Conservation (phyloP, 2,888 invertebrate genomes). For the Hipparchia sbordonii region DNA sequence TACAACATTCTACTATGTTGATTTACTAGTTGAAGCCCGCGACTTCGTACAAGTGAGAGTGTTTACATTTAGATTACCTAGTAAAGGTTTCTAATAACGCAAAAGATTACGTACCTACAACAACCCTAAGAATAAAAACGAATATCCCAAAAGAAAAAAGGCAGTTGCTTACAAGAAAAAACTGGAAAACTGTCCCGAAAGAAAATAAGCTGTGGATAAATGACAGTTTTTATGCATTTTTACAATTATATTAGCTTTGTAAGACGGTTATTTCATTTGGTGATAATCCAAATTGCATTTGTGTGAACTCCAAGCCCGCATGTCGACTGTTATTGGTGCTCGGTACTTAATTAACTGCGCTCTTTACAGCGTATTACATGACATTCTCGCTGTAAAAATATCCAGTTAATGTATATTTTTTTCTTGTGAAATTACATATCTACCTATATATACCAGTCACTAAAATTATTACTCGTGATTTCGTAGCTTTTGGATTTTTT, state of each 20-base stretch:
- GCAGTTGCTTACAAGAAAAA: not conserved
- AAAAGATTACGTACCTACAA: no score
- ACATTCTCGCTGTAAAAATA: not conserved
- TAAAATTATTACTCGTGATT: no score
- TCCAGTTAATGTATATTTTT: not conserved
- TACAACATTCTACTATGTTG: no score
- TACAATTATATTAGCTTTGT: slow-evolving; percentile 12
- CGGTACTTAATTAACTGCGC: not conserved
- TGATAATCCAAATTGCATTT: slow-evolving; percentile 25
- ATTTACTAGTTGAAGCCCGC: no score
- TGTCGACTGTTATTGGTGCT: not conserved
- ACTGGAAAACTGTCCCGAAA: not conserved
- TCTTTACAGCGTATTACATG: slow-evolving; percentile 5
- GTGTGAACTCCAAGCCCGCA: not conserved
- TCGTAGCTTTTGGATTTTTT: no score
- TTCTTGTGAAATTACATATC: not conserved
- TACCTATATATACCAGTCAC: no score
- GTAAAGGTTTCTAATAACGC: no score
- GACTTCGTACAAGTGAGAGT: no score
- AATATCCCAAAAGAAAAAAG: not conserved
- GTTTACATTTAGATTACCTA: no score
- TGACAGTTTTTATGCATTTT: slow-evolving; percentile 6
- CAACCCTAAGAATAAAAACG: no score
- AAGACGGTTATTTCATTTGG: slow-evolving; percentile 20
- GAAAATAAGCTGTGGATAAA: not conserved